Conservation (phyloP, 1,140 invertebrate species). For the Aporrectodea caliginosa region DNA sequence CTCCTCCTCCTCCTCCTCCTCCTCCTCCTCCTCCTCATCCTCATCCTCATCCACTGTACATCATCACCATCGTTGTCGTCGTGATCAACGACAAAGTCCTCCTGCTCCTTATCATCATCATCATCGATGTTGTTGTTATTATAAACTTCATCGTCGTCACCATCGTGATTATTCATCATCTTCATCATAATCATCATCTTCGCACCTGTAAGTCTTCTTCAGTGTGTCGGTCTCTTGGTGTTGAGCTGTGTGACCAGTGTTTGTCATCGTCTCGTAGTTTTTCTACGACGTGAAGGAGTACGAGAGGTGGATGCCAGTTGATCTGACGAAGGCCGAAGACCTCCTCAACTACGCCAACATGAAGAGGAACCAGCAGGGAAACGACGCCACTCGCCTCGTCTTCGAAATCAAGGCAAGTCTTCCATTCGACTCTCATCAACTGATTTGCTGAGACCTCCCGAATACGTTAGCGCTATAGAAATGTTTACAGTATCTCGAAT, state of each 20-base stretch:
- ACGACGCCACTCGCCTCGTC: slow-evolving; percentile 7
- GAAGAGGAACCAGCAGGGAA: slow-evolving; percentile 12
- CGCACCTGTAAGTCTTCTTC: not conserved
- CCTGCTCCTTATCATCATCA: not conserved
- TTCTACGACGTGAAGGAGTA: slow-evolving; percentile 28
- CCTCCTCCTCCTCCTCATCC: too few relatives aligned
- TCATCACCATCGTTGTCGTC: too few relatives aligned
- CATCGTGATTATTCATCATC: not conserved
- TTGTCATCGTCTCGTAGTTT: slow-evolving; percentile 15
- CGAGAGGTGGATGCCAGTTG: slow-evolving; percentile 29
- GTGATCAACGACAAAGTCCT: too few relatives aligned
- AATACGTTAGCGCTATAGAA: too few relatives aligned
- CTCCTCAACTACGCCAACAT: slow-evolving; percentile 6
- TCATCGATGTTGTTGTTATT: not conserved
- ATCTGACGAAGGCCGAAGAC: slow-evolving; percentile 21
- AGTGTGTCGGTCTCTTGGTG: too few relatives aligned
- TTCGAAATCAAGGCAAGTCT: slow-evolving; percentile 18
- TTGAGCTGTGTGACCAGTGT: not conserved
- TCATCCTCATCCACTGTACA: too few relatives aligned
- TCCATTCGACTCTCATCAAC: not conserved
- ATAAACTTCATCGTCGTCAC: not conserved
- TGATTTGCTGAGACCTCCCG: not conserved
- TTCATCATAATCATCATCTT: not conserved
- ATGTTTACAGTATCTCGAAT: not conserved
- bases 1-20: too few relatives aligned